These are phyloP conservation scores for Micromussa lordhowensis DNA, from an alignment of 92 coral and sea anemone genomes.

Conservation along the genomic window DNA sequence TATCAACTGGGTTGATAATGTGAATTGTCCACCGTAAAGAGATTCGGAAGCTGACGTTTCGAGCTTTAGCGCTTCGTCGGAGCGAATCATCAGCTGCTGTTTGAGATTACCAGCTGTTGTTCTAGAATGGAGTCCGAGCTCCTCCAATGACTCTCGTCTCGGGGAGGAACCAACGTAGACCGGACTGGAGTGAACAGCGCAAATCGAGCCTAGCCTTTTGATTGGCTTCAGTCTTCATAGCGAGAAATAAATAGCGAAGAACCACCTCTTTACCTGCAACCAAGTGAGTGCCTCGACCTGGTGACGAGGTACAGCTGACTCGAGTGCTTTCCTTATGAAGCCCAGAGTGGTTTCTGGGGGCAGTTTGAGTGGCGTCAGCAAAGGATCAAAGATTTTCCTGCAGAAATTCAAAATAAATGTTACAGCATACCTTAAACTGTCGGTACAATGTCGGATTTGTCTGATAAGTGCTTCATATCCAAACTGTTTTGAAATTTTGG, in stretches of 20 bases:
- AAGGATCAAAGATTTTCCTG: conserved; percentile 94
- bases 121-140: too few species aligned
- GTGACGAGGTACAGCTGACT: conserved; percentile 79
- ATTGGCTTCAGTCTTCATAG: background rate
- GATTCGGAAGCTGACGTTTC: too few species aligned
- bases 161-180: too few species aligned
- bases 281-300: conserved; percentile 92
- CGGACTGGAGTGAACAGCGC: too few species aligned
- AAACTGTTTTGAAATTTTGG: too few species aligned
- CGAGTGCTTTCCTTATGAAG: conserved; percentile 86
- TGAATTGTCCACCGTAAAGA: too few species aligned
- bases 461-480: too few species aligned
- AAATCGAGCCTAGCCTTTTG: background rate
- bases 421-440: background rate
- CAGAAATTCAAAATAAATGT: background rate
- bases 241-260: background rate
- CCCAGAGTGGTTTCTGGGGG: conserved; percentile 84
- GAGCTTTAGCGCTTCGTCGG: too few species aligned
- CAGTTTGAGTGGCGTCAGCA: conserved; percentile 83
- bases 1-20: too few species aligned
- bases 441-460: background rate
- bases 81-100: too few species aligned
- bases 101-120: too few species aligned
- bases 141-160: too few species aligned
- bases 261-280: conserved; percentile 80